A percentile compares a stretch with the other conserved stretches of the same genome.
Conservation (phyloP, 2,797 vertebrate genomes). For the Avahi laniger region DNA sequence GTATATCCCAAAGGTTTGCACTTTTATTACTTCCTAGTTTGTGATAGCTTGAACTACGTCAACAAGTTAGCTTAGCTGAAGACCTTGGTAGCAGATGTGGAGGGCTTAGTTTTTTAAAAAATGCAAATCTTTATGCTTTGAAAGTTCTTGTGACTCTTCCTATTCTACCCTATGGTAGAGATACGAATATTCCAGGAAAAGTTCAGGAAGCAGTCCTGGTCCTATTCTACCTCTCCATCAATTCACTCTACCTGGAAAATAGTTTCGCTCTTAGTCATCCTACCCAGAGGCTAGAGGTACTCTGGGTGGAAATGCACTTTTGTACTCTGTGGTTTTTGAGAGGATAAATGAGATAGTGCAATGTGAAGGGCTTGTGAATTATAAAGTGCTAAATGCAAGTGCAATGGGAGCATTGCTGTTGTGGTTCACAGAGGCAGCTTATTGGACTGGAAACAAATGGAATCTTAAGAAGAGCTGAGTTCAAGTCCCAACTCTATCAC, state of each 20-base stretch:
- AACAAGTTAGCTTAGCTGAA: background rate
- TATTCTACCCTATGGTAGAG: background rate
- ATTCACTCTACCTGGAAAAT: background rate
- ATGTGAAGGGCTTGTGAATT: background rate
- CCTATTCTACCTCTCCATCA: background rate
- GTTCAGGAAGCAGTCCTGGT: background rate
- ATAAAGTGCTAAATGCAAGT: background rate
- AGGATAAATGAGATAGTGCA: background rate
- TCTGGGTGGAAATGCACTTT: background rate
- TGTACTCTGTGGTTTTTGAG: background rate
- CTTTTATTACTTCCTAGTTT: background rate
- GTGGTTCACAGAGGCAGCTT: background rate
- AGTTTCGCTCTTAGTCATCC: background rate
- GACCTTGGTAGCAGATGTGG: background rate
- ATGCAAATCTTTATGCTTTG: background rate
- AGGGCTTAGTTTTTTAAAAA: background rate
- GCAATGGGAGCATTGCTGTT: rapidly evolving
- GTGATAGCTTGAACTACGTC: background rate
- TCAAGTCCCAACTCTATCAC: background rate
- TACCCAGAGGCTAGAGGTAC: background rate
- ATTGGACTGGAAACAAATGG: background rate
- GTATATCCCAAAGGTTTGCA: background rate
- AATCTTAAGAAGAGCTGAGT: background rate
- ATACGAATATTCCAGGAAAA: background rate
- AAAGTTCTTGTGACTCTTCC: background rate